Base-by-base conservation (phyloP, 2,113 vertebrate species). In the Dicentrarchus labrax region DNA sequence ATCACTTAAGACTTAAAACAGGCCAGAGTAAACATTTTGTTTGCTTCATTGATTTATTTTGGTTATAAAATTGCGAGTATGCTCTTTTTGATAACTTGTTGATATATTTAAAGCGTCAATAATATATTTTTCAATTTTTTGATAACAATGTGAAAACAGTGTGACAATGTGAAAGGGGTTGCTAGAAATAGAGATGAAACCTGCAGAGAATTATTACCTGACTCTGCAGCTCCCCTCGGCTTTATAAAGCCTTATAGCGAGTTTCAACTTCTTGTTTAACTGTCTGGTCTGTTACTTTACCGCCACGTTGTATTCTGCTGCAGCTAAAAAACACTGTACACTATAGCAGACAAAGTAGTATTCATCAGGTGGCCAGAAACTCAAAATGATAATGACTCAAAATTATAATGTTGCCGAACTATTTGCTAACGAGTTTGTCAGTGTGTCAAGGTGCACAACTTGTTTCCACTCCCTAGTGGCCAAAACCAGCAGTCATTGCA, bases 31-130 rank as follows among this genome's bases (percentile, higher is more conserved):
- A 30, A 3, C 30, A 30, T 19, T 38, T 64, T 9, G 30, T 43
- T 41, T 67, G 38, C 60, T 72, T 45, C 62, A n/a, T 54, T 48
- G 64, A 22, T 60, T 69, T 43, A n/a, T 24, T 71, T 83, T 65
- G 2, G 5, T 75, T 38, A 5, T 61, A 19, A 47, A 59, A 60
- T 24, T 51, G 53, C 19, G n/a, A 69, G 30, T 21, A 41, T 30
- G 30, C 30, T 30, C 30, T 30, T 30, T 30, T 30, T 30, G 30
- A 30, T 30, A 38, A 9, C 9, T 4, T 38, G 5, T 21, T 36
- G 11, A 24, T 39, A 9, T 10, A 8, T 77, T 38, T 38, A 47
- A 36, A 47, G 41, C 5, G 17, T 15, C 43, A 5, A 11, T 9
- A 30, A 17, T 5, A 0, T 1, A 11, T 4, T 30, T 2, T 30